Percentiles rank a stretch among this genome's conserved stretches.
These are phyloP conservation scores for Elephantulus edwardii DNA, from an alignment of 2,113 vertebrate genomes.

Conservation along the genomic window DNA sequence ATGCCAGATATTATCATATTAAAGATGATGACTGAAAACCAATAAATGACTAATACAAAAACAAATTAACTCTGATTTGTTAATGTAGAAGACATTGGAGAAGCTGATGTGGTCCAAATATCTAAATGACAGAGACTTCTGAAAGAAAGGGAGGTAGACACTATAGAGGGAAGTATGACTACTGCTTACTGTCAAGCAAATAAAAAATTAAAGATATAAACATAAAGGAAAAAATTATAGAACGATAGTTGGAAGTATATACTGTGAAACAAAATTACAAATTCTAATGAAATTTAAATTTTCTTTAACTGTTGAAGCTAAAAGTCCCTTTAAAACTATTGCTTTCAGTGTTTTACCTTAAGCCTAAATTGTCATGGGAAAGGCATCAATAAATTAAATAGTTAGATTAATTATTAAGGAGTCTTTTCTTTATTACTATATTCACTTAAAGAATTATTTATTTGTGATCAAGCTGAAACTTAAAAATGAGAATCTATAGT, in stretches of 20 bases:
- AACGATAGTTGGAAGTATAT: neutral
- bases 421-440: neutral
- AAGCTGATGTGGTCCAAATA: no score
- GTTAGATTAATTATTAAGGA: neutral
- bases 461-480: neutral
- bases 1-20: no score
- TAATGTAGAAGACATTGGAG: neutral
- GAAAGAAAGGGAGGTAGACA: neutral
- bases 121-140: neutral
- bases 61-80: no score
- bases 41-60: no score
- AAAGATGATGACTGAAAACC: no score
- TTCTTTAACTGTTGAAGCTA: neutral
- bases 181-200: rapidly evolving
- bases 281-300: neutral
- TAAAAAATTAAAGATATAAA: neutral
- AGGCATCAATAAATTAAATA: neutral
- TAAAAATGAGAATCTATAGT: neutral
- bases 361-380: neutral
- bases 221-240: neutral
- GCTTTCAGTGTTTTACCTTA: neutral
- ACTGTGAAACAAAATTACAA: neutral
- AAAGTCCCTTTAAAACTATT: neutral
- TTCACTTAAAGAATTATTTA: neutral
- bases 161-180: rapidly evolving